Evolutionary conservation across 2,113 vertebrate species (phyloP).

Genomic region (Hydropotes inermis): DNA sequence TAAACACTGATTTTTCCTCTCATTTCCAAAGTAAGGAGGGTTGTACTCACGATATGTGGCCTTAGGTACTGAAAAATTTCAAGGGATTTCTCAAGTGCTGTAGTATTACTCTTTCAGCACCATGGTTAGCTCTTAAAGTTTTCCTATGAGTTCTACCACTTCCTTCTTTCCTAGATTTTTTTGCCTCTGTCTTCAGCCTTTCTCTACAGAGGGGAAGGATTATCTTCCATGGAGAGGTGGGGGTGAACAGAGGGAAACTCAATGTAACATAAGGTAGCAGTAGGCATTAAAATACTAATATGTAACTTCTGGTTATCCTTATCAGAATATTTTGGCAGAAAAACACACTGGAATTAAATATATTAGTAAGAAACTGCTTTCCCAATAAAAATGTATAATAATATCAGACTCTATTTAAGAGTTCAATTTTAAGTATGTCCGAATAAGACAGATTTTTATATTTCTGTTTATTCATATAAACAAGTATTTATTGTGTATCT

Average conservation of each 20-base stretch:
- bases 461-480: conserved; percentile 15
- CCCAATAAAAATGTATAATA: neutral
- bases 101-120: neutral
- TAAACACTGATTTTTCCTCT: neutral
- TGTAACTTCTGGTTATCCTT: neutral
- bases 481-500: neutral
- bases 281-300: neutral
- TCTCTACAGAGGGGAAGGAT: neutral
- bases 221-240: neutral
- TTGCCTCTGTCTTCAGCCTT: neutral
- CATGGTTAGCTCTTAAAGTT: neutral
- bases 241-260: neutral
- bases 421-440: neutral
- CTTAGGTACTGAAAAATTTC: no score
- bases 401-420: neutral
- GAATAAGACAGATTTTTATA: neutral
- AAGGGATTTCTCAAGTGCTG: neutral
- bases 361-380: neutral
- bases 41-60: neutral
- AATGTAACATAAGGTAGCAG: neutral
- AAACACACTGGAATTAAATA: neutral
- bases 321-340: neutral
- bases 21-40: neutral
- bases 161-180: neutral
- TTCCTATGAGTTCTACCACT: neutral